These are phyloP conservation scores for Hyla sarda DNA, from an alignment of 2,113 vertebrate genomes.

Conservation along the genomic window DNA sequence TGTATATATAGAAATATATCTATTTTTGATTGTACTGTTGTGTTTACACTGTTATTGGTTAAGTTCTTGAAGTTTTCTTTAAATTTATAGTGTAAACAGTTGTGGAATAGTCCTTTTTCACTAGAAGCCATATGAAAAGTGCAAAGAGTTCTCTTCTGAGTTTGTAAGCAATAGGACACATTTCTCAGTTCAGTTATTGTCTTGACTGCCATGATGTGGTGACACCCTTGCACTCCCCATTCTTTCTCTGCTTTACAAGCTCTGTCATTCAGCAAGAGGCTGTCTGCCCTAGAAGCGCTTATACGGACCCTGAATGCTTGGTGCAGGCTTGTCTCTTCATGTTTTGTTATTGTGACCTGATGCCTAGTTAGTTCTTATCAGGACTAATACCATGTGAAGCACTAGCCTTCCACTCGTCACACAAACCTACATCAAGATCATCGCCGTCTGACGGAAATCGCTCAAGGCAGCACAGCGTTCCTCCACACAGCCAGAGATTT, in stretches of 20 bases:
- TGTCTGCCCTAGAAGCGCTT: conserved; percentile 64
- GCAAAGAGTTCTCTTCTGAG: not conserved
- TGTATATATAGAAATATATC: no score
- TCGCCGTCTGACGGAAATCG: conserved; percentile 66
- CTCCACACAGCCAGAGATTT: conserved; percentile 42
- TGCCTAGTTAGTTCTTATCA: conserved; percentile 74
- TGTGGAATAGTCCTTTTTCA: not conserved
- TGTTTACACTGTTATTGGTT: not conserved
- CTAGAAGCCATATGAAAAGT: not conserved
- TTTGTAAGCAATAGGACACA: conserved; percentile 27
- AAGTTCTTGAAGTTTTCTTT: not conserved
- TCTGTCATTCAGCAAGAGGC: conserved; percentile 68
- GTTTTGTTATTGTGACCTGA: conserved; percentile 72
- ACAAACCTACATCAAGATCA: conserved; percentile 67
- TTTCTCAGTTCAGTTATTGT: conserved; percentile 49
- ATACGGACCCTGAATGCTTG: conserved; percentile 64
- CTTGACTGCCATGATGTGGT: conserved; percentile 52
- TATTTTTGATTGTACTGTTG: no score
- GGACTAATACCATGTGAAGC: conserved; percentile 76
- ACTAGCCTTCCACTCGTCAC: conserved; percentile 69
- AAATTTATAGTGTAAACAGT: not conserved
- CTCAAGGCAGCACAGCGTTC: conserved; percentile 62
- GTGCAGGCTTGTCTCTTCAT: conserved; percentile 68
- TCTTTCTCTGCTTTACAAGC: conserved; percentile 66
- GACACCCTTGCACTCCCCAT: conserved; percentile 63